Percentiles rank a stretch among this genome's conserved stretches.
These are phyloP conservation scores for Sebastes kiyomatsui DNA, from an alignment of 2,797 vertebrate genomes.

Conservation along the genomic window DNA sequence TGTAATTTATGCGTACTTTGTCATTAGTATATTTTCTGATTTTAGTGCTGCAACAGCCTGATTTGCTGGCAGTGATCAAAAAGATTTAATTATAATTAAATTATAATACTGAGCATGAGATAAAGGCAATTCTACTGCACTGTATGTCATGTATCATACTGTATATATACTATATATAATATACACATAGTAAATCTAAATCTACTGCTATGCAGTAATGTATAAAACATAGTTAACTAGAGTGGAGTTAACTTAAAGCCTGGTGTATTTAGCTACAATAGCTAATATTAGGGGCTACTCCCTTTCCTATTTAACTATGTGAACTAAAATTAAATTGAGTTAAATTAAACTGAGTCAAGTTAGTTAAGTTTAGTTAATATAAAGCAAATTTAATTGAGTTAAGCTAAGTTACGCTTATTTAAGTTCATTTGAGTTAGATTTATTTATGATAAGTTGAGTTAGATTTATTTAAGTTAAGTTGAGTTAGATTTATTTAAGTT, in stretches of 20 bases:
- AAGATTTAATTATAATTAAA: background rate
- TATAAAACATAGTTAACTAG: background rate
- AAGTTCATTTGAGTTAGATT: background rate
- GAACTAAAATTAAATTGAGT: background rate
- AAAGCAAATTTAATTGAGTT: background rate
- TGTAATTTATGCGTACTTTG: background rate
- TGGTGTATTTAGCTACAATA: background rate
- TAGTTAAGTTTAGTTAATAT: background rate
- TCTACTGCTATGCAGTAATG: background rate
- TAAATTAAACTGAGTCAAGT: too few species aligned
- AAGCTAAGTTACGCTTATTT: too few species aligned
- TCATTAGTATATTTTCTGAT: background rate
- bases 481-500: too few species aligned
- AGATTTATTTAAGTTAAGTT: too few species aligned
- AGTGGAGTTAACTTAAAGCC: background rate
- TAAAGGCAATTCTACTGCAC: background rate
- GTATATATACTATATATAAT: background rate
- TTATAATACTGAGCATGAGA: background rate
- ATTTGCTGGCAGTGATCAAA: background rate
- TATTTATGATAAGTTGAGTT: too few species aligned
- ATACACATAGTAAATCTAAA: background rate
- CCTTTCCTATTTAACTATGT: background rate
- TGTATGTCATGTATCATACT: background rate
- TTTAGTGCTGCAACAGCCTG: background rate
- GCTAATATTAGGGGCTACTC: background rate